Evolutionary conservation across 2,113 vertebrate genomes (phyloP).

Genomic region (Mustelus asterias): DNA sequence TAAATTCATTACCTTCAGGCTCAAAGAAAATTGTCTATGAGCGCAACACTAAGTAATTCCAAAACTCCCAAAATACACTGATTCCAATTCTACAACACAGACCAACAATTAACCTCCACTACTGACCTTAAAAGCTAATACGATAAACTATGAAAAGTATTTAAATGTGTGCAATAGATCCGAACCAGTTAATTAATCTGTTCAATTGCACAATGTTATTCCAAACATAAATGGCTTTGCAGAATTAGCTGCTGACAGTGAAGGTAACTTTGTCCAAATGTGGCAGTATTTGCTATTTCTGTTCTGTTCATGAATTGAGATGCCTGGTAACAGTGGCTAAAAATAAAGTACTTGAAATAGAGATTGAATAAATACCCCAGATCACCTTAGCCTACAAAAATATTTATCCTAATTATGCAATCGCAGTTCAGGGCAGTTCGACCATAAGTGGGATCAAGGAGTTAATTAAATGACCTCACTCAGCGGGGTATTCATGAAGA

Average conservation of each 20-base stretch:
- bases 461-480: constrained; percentile 3
- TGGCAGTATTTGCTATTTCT: not conserved
- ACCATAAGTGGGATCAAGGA: not conserved
- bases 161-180: not conserved
- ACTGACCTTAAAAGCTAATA: not conserved
- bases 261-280: not conserved
- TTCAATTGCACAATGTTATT: not conserved
- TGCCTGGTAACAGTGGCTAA: not conserved
- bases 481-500: not conserved
- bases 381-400: not conserved
- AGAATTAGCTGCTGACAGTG: not conserved
- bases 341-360: not conserved
- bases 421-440: not conserved
- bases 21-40: not conserved
- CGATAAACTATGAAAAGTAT: not conserved
- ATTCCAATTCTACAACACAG: not conserved
- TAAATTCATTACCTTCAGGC: not conserved
- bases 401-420: not conserved
- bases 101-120: not conserved
- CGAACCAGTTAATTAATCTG: not conserved
- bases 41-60: not conserved
- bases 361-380: not conserved
- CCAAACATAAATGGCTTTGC: not conserved
- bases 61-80: not conserved
- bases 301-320: not conserved